Base-by-base conservation (phyloP, 2,113 vertebrate genomes). In the Copsychus sechellarum region DNA sequence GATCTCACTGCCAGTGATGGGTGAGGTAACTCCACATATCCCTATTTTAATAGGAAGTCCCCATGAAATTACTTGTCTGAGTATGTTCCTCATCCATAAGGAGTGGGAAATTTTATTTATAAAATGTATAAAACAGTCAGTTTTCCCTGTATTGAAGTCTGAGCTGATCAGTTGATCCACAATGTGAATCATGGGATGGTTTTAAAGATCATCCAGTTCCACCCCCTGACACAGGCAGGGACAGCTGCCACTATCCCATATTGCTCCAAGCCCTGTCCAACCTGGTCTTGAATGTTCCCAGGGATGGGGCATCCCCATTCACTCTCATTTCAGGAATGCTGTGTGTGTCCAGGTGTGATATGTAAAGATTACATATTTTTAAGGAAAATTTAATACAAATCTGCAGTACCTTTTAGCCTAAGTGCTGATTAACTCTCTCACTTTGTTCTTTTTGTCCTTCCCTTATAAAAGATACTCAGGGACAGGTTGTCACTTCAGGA, bases 401-500 rank as follows among this genome's bases (percentile, higher is more conserved):
- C 14, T 67, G 13, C 12, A 82, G n/a, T 29, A 51, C 4, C 7
- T 87, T 72, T 29, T 25, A 57, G 24, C 4, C 21, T 28, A 79
- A 81, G 3, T 53, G 22, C 5, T 77, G 36, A 56, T 56, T 23
- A 64, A 3, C 8, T 20, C 10, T 64, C 24, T 8, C 18, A 28
- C 4, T 45, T 79, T 20, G 9, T 11, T 61, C 2, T 28, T 67
- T 88, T 80, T 65, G 7, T 11, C 24, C 16, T 43, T 48, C 22
- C 2, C 11, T 78, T 33, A 24, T 4, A 13, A 20, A 11, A 57
- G 12, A 57, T 1, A 0, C 31, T 53, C 16, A 29, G 28, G n/a
- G 26, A n/a, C 5, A 42, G 2, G 4, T n/a, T 77, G 28, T 23
- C 28, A 31, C 0, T 0, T 12, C 43, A 13, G 29, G 25, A 54